Base-by-base conservation (phyloP, 1,140 invertebrate genomes). In the Anastatus disparis region DNA sequence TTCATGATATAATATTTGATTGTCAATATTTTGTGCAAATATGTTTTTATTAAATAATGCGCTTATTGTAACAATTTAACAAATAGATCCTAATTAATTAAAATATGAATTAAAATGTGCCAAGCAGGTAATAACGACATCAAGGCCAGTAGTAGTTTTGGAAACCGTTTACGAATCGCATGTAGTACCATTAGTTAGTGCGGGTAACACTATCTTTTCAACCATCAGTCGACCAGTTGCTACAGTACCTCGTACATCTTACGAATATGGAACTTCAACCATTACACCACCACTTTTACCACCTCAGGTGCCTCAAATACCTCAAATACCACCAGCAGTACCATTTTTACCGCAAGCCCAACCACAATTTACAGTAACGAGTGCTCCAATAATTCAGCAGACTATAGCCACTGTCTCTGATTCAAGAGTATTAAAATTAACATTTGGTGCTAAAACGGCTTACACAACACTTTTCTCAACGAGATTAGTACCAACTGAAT, bases 391-490 rank as follows among this genome's bases (percentile, higher is more conserved):
- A 15, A 88, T 95, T 1, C 89, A 93, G 48, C 93, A 93, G 75
- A 94, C 93, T 0, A 85, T 93, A 73, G 89, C 94, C 6, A 94
- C 93, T 1, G 87, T 92, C 58, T 95, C 94, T 0, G 90, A 94
- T 35, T 94, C 93, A 52, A 93, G 93, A 82, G 87, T 95, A 20
- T 82, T 96, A 20, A 94, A 95, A 79, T 84, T 96, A 13, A 95
- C 93, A 1, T 96, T 96, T 79, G 94, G 94, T 6, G 94, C 94
- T 22, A 94, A 94, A 78, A 95, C 94, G 0, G 93, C 94, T 0
- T 93, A 93, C 77, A 96, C 94, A 0, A 95, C 94, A 0, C 84
- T 96, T 26, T 95, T 91, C 78, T 93, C 93, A 0, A 95, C 94
- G n/a, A 91, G 88, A 72, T 91, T 95, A 20, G 91, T 95, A 22